Percentiles rank a stretch among this genome's conserved stretches.
phyloP scores from a whole-genome alignment of 2,888 invertebrate genomes.

The Coelogynopora nodosa region DNA sequence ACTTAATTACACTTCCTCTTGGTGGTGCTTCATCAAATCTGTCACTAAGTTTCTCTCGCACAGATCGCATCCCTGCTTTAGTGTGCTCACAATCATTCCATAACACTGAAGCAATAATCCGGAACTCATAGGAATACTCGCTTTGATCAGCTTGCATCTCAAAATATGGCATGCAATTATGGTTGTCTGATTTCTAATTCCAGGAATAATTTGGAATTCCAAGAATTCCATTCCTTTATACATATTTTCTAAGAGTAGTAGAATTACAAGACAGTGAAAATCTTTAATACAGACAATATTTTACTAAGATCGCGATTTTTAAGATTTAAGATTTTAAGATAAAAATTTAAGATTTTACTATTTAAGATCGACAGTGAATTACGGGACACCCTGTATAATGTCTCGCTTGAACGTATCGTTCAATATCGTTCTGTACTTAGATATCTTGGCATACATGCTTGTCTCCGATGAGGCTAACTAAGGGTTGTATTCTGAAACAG shows the following conservation, averaged over 20 bases:
- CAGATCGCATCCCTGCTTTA: not conserved
- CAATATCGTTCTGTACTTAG: too few relatives aligned
- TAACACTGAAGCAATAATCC: not conserved
- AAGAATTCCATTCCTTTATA: conserved; percentile 16
- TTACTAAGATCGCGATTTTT: conserved; percentile 23
- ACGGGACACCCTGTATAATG: conserved; percentile 20
- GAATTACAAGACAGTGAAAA: conserved; percentile 31
- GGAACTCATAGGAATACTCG: not conserved
- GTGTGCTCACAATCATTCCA: not conserved
- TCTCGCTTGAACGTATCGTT: too few relatives aligned
- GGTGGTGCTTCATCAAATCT: not conserved
- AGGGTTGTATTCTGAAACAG: too few relatives aligned
- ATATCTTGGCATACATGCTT: too few relatives aligned
- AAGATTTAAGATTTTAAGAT: conserved; percentile 28
- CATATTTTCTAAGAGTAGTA: conserved; percentile 23
- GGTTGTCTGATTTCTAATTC: conserved; percentile 31
- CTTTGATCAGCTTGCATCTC: conserved; percentile 27
- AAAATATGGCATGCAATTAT: conserved; percentile 31
- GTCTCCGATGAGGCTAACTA: too few relatives aligned
- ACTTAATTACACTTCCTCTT: not conserved
- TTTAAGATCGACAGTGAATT: conserved; percentile 31
- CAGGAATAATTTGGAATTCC: conserved; percentile 22
- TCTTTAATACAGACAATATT: conserved; percentile 31
- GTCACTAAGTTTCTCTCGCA: not conserved
- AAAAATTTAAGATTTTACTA: too few relatives aligned